Evolutionary conservation across 2,888 invertebrate genomes (phyloP).

Genomic region (Drosophila anomalata): DNA sequence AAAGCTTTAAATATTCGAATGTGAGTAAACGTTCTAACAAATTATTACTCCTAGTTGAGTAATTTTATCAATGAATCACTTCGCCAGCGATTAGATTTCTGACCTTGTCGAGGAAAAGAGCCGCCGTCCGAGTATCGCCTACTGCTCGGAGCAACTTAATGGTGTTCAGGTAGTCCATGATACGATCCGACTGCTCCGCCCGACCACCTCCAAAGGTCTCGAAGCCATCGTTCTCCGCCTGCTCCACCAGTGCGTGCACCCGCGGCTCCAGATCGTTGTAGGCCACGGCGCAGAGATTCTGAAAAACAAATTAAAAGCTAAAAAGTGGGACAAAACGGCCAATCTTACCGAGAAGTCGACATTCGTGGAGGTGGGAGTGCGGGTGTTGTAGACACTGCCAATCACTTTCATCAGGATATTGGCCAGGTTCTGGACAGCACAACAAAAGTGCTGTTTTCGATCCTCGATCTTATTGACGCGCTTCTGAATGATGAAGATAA

Average conservation of each 20-base stretch:
- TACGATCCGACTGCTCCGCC: not conserved
- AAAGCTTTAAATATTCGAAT: no score
- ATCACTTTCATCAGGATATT: conserved; percentile 71
- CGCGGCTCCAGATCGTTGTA: conserved; percentile 63
- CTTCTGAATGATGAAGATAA: conserved; percentile 53
- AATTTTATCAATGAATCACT: conserved; percentile 3
- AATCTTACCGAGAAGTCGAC: conserved; percentile 60
- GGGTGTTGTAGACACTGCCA: conserved; percentile 71
- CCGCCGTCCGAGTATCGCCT: conserved; percentile 43
- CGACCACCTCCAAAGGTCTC: conserved; percentile 4
- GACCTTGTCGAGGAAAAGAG: conserved; percentile 49
- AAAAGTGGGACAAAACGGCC: not conserved
- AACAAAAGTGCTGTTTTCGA: conserved; percentile 61
- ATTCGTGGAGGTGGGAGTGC: conserved; percentile 58
- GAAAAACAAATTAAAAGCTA: not conserved
- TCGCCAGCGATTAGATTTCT: not conserved
- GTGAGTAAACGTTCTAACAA: not conserved
- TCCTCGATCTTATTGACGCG: conserved; percentile 50
- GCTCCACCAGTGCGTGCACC: conserved; percentile 40
- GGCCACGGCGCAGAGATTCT: conserved; percentile 58
- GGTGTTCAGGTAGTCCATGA: conserved; percentile 55
- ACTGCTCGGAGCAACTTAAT: conserved; percentile 50
- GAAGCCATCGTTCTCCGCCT: conserved; percentile 43
- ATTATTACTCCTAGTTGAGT: not conserved
- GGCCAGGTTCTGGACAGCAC: conserved; percentile 63